Percentiles rank a stretch among this genome's conserved stretches.
Conservation (phyloP, 2,888 invertebrate genomes). For the Polylopha cassiicola region DNA sequence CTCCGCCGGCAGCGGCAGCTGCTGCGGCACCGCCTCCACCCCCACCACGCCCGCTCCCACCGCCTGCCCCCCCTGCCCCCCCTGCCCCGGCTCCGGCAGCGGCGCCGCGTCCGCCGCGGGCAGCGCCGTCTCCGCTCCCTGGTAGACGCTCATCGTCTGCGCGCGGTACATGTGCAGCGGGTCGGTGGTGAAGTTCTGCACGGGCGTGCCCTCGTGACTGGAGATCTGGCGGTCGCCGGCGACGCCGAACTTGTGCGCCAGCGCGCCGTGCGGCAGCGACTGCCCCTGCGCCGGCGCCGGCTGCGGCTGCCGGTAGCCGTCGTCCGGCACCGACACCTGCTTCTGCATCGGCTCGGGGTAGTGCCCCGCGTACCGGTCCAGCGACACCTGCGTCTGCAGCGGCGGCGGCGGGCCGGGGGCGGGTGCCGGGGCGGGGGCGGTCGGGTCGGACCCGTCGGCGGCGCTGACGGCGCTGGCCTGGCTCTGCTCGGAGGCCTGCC, state of each 20-base stretch:
- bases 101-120: conserved; percentile 43
- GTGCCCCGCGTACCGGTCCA: conserved; percentile 58
- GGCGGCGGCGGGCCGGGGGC: too few species aligned
- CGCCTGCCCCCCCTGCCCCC: conserved; percentile 52
- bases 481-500: conserved; percentile 68
- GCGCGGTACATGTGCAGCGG: conserved; percentile 67
- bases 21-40: conserved; percentile 49
- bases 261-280: conserved; percentile 61
- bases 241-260: conserved; percentile 56
- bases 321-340: conserved; percentile 54
- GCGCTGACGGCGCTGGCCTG: conserved; percentile 58
- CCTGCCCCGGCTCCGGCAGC: conserved; percentile 48
- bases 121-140: too few species aligned
- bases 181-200: conserved; percentile 67
- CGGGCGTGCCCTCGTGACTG: conserved; percentile 73
- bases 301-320: conserved; percentile 53
- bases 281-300: conserved; percentile 62
- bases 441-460: conserved; percentile 50
- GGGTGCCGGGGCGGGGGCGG: too few species aligned
- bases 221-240: conserved; percentile 68
- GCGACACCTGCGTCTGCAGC: conserved; percentile 59
- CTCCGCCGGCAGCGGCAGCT: conserved; percentile 48
- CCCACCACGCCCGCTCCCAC: conserved; percentile 46
- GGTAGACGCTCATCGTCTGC: conserved; percentile 48
- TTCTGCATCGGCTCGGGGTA: conserved; percentile 50